A percentile compares a stretch with the other conserved stretches of the same genome.
phyloP scores from a whole-genome alignment of 2,797 vertebrate species.

The Centropyge bicolor region DNA sequence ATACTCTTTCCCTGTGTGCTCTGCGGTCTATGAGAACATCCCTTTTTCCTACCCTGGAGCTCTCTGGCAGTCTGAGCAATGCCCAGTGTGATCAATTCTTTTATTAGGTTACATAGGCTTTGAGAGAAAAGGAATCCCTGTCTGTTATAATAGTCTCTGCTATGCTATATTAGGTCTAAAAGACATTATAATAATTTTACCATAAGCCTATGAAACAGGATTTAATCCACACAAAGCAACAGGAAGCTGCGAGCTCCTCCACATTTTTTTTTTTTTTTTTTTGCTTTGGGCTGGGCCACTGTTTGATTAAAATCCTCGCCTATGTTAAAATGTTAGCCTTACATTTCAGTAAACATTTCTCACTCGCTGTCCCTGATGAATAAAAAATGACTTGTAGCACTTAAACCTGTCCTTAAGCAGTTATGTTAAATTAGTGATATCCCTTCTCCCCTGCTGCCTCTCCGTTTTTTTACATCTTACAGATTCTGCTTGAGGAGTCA shows the following conservation, averaged over 20 bases:
- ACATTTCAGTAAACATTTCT: conserved; percentile 39
- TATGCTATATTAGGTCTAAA: conserved; percentile 43
- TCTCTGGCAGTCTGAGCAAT: conserved; percentile 40
- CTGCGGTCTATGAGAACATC: conserved; percentile 42
- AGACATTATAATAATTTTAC: conserved; percentile 55
- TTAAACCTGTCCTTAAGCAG: conserved; percentile 62
- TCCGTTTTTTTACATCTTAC: conserved; percentile 32
- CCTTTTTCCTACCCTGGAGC: conserved; percentile 39
- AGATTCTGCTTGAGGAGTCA: conserved; percentile 31
- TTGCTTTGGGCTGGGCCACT: conserved; percentile 4
- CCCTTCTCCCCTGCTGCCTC: not conserved
- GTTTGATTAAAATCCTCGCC: conserved; percentile 13
- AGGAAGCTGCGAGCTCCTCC: conserved; percentile 16
- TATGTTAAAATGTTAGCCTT: conserved; percentile 17
- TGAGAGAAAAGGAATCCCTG: conserved; percentile 52
- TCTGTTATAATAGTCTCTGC: conserved; percentile 38
- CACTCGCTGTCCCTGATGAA: conserved; percentile 42
- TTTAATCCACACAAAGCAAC: conserved; percentile 44
- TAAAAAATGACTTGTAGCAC: conserved; percentile 46
- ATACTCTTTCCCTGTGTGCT: not conserved
- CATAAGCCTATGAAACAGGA: conserved; percentile 45
- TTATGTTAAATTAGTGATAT: conserved; percentile 57
- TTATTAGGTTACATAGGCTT: conserved; percentile 64
- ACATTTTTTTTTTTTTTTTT: too few relatives aligned
- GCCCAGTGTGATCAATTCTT: conserved; percentile 62